Evolutionary conservation across 2,113 vertebrate species (phyloP).

Genomic region (Bubo blakistoni): DNA sequence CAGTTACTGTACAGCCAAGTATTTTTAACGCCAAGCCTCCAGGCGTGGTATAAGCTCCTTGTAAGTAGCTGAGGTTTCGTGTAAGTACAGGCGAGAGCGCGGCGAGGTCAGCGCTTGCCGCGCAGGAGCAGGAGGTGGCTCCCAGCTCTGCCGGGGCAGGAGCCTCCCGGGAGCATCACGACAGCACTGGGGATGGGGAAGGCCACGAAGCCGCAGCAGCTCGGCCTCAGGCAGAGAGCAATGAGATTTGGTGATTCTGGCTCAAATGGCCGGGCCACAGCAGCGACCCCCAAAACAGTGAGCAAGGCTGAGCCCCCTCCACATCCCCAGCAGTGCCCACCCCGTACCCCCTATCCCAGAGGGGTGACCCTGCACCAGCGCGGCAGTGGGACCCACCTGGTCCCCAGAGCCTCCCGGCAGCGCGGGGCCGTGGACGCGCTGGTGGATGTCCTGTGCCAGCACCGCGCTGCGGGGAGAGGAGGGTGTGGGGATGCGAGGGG

Average conservation of each 20-base stretch:
- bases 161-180: rapidly evolving
- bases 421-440: rapidly evolving
- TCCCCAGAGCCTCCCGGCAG: not conserved
- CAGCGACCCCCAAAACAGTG: not conserved
- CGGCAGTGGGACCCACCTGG: rapidly evolving
- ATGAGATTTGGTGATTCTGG: rapidly evolving
- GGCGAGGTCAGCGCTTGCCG: not conserved
- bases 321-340: not conserved
- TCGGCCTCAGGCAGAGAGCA: not conserved
- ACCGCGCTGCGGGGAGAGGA: rapidly evolving
- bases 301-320: not conserved
- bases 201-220: not conserved
- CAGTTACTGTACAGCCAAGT: not conserved
- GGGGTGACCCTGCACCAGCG: rapidly evolving
- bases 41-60: not conserved
- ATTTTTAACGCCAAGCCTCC: not conserved
- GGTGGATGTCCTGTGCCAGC: rapidly evolving
- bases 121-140: not conserved
- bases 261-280: rapidly evolving
- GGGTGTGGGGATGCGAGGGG: not conserved
- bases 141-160: not conserved
- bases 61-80: not conserved
- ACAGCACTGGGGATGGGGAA: rapidly evolving
- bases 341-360: not conserved
- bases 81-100: not conserved